A percentile compares a stretch with the other conserved stretches of the same genome.
phyloP scores from a whole-genome alignment of 2,797 vertebrate genomes.

The Cyclopterus lumpus region DNA sequence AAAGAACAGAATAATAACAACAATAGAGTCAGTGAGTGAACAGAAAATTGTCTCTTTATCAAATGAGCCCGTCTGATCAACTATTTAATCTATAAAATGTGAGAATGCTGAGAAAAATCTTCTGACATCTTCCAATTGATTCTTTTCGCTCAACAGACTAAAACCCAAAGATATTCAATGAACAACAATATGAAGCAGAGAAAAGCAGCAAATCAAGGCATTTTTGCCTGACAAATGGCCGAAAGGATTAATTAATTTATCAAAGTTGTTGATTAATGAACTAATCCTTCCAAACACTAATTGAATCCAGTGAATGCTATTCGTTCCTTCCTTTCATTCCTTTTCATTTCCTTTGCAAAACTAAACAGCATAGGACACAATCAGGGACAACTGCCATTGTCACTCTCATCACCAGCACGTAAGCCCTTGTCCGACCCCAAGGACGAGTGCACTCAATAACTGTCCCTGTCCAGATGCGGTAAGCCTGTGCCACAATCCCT shows the following conservation, averaged over 20 bases:
- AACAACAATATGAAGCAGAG: neutral
- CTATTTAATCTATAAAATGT: neutral
- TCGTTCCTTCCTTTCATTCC: conserved; percentile 12
- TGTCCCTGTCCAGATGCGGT: conserved; percentile 81
- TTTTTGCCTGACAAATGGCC: conserved; percentile 10
- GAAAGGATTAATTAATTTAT: conserved; percentile 18
- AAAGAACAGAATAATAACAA: neutral
- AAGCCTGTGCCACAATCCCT: conserved; percentile 81
- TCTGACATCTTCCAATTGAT: neutral
- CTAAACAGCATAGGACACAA: conserved; percentile 55
- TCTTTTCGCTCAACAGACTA: neutral
- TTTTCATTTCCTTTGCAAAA: conserved; percentile 48
- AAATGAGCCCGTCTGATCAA: conserved; percentile 1
- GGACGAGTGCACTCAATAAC: conserved; percentile 85
- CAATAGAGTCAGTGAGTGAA: neutral
- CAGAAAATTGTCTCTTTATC: neutral
- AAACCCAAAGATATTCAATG: neutral
- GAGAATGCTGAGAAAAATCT: neutral
- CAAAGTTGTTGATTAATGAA: conserved; percentile 24
- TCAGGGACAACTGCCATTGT: conserved; percentile 70
- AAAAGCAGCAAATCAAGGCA: neutral
- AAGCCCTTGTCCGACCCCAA: conserved; percentile 82
- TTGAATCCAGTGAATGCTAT: conserved; percentile 46
- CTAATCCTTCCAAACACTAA: conserved; percentile 39
- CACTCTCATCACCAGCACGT: conserved; percentile 70